Conservation (phyloP, 1,140 invertebrate species). For the Helicoverpa armigera region DNA sequence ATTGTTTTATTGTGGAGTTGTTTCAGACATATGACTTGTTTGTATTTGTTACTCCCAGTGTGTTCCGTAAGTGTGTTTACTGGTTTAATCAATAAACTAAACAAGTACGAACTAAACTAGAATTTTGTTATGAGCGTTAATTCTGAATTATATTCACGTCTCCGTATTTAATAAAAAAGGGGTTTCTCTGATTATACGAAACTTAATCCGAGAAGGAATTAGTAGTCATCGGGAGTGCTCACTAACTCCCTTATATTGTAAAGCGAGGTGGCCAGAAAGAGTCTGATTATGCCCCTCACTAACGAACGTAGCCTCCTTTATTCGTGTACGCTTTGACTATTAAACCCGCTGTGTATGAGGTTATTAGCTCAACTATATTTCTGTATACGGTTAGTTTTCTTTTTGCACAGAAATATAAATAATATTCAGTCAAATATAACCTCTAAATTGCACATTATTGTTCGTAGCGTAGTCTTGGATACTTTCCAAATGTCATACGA, state of each 20-base stretch:
- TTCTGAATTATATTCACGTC: neutral
- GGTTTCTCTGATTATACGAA: neutral
- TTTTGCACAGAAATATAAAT: no score
- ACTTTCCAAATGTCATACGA: no score
- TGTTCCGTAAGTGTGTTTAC: neutral
- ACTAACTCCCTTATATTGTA: constrained; percentile 6
- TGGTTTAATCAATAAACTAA: neutral
- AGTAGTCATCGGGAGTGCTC: neutral
- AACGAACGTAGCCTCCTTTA: constrained; percentile 1
- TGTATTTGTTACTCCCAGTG: neutral
- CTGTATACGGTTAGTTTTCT: neutral
- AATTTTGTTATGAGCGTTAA: neutral
- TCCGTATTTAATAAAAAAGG: constrained; percentile 11
- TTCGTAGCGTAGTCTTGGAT: no score
- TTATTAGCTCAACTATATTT: neutral
- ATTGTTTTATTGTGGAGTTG: constrained; percentile 40
- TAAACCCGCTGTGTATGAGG: neutral
- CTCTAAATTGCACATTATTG: no score
- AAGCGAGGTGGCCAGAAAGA: constrained; percentile 9
- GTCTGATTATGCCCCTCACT: neutral
- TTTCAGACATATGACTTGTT: neutral
- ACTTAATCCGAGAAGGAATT: constrained; percentile 11
- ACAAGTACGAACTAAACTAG: neutral
- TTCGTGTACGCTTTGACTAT: neutral
- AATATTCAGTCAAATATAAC: no score